phyloP scores from a whole-genome alignment of 2,797 vertebrate species.

The Anomalospiza imberbis region DNA sequence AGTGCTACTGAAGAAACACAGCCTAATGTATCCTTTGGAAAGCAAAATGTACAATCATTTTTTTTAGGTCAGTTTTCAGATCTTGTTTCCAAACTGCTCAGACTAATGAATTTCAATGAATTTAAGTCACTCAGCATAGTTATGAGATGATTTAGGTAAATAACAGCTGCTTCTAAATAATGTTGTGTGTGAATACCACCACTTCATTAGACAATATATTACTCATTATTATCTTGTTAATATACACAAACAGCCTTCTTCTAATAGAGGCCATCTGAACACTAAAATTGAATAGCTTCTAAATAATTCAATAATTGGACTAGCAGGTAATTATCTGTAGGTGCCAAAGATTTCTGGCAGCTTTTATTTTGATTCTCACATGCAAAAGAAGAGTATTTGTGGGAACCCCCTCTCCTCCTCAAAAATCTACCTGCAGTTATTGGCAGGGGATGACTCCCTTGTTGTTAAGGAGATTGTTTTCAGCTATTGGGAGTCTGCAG shows the following conservation, averaged over 20 bases:
- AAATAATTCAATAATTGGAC: background rate
- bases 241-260: background rate
- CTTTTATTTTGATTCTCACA: background rate
- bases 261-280: background rate
- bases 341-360: background rate
- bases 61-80: background rate
- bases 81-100: background rate
- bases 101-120: slow-evolving; percentile 11
- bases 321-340: background rate
- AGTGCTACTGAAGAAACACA: background rate
- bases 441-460: background rate
- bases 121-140: background rate
- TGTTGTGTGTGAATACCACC: background rate
- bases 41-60: background rate
- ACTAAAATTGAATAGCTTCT: background rate
- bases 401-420: background rate
- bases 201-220: background rate
- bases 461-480: slow-evolving; percentile 32
- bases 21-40: background rate
- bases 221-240: slow-evolving; percentile 1
- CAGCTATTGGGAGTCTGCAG: background rate
- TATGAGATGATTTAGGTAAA: slow-evolving; percentile 25
- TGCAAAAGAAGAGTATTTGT: background rate
- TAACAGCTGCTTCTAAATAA: slow-evolving; percentile 16
- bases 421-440: background rate